phyloP scores from a whole-genome alignment of 2,888 invertebrate species.

The Tetranychus truncatus region DNA sequence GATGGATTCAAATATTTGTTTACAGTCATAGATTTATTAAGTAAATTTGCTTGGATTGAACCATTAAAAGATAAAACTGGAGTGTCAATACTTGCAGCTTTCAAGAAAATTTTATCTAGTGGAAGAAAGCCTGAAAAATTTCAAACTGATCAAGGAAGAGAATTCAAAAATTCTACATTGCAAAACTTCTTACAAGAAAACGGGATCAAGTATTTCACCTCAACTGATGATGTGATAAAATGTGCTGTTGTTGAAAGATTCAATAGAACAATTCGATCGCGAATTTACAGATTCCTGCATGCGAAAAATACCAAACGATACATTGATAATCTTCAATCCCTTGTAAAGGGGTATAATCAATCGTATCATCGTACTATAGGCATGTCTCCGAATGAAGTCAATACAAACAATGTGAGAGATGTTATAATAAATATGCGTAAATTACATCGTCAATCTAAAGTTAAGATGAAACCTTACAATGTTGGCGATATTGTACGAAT shows the following conservation, averaged over 20 bases:
- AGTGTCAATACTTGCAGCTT: conserved; percentile 20
- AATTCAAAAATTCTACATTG: conserved; percentile 24
- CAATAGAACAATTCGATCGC: conserved; percentile 29
- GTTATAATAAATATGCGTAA: too few relatives aligned
- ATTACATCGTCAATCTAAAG: too few relatives aligned
- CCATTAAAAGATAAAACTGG: conserved; percentile 27
- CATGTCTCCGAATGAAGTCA: conserved; percentile 13
- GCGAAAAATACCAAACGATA: conserved; percentile 24
- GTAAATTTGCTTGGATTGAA: conserved; percentile 27
- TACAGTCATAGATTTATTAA: conserved; percentile 28
- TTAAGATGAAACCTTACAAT: too few relatives aligned
- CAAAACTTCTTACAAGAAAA: background rate
- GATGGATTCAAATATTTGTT: too few relatives aligned
- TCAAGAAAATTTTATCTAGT: too few relatives aligned
- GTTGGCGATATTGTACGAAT: too few relatives aligned
- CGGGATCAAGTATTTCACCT: conserved; percentile 22
- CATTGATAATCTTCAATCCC: conserved; percentile 14
- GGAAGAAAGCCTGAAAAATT: too few relatives aligned
- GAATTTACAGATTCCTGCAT: conserved; percentile 28
- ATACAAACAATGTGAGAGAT: background rate
- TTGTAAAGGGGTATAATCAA: conserved; percentile 14
- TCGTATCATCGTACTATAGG: conserved; percentile 12
- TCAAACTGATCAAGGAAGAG: too few relatives aligned
- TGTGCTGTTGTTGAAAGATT: conserved; percentile 29
- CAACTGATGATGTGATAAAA: conserved; percentile 28